A percentile compares a stretch with the other conserved stretches of the same genome.
These are phyloP conservation scores for Grallaria varia DNA, from an alignment of 2,113 vertebrate genomes.

Conservation along the genomic window DNA sequence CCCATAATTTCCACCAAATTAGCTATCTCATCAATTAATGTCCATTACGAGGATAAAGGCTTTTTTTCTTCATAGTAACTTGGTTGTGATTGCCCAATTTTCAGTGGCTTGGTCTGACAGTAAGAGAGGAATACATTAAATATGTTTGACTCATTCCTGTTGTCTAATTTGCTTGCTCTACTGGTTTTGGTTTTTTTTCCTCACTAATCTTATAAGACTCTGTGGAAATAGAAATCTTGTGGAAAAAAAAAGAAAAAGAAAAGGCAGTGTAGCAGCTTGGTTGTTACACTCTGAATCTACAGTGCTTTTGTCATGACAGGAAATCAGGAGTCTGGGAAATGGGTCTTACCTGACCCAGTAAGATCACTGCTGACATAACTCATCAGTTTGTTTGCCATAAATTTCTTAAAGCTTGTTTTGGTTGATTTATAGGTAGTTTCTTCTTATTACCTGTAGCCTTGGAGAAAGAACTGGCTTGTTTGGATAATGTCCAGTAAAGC, in stretches of 20 bases:
- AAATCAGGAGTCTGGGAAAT: neutral
- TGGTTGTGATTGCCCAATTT: neutral
- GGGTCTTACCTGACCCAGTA: neutral
- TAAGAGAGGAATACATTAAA: neutral
- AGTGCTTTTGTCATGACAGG: neutral
- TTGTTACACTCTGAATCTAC: neutral
- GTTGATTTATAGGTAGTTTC: slow-evolving; percentile 4
- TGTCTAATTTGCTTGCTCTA: neutral
- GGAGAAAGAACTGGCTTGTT: neutral
- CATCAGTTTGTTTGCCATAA: neutral
- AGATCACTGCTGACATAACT: neutral
- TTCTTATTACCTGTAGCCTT: neutral
- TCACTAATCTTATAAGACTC: neutral
- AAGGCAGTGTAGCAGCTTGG: neutral
- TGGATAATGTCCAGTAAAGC: neutral
- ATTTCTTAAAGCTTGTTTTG: neutral
- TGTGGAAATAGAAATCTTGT: neutral
- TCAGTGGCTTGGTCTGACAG: neutral
- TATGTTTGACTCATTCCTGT: neutral
- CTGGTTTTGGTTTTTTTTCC: neutral
- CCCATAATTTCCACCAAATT: slow-evolving; percentile 29
- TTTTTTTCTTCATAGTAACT: neutral
- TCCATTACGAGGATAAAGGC: neutral
- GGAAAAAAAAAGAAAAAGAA: neutral
- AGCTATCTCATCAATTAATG: neutral